phyloP scores from a whole-genome alignment of 2,888 invertebrate species.

The Brenthis hecate region DNA sequence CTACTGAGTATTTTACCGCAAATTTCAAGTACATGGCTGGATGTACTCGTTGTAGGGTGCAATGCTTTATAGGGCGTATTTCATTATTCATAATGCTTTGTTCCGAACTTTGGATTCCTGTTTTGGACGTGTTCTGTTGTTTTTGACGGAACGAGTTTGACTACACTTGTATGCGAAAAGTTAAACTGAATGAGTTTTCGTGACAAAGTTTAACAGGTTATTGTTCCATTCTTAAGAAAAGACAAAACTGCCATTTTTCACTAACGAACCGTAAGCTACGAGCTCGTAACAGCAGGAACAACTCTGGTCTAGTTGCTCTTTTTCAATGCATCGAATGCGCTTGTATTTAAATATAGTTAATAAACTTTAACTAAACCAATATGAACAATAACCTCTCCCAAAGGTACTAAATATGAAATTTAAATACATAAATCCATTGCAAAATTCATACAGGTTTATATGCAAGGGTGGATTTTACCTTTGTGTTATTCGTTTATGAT shows the following conservation, averaged over 20 bases:
- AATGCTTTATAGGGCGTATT: constrained; percentile 65
- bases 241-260: background rate
- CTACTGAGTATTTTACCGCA: constrained; percentile 53
- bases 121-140: constrained; percentile 64
- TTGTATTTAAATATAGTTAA: too few species aligned
- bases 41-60: constrained; percentile 42
- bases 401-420: constrained; percentile 27
- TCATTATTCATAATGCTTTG: constrained; percentile 81
- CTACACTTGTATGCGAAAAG: constrained; percentile 21
- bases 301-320: too few species aligned
- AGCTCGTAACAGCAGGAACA: too few species aligned
- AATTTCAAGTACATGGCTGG: constrained; percentile 48
- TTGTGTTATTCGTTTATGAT: constrained; percentile 68
- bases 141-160: constrained; percentile 54
- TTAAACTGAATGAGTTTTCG: constrained; percentile 19
- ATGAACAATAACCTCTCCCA: constrained; percentile 16
- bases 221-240: constrained; percentile 2
- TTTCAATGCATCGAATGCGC: too few species aligned
- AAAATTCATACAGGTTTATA: constrained; percentile 46
- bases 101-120: constrained; percentile 64
- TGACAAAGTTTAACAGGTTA: constrained; percentile 15
- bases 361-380: too few species aligned
- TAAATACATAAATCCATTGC: constrained; percentile 40
- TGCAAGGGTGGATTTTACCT: constrained; percentile 44
- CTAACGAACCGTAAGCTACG: background rate